Percentiles rank a stretch among this genome's conserved stretches.
phyloP scores from a whole-genome alignment of 2,888 invertebrate genomes.

The Trachelus troglodyta region DNA sequence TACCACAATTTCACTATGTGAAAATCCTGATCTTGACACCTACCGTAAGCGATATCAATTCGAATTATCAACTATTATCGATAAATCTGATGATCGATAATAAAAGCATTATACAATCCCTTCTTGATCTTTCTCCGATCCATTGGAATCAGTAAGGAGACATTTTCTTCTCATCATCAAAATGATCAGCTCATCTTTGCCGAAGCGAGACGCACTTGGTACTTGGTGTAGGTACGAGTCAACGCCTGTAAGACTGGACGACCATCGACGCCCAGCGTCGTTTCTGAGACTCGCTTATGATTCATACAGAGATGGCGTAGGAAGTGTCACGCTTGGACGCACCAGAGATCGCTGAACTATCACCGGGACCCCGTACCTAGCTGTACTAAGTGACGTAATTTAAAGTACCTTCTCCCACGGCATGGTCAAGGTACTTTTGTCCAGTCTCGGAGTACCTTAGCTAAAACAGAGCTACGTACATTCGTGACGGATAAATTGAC shows the following conservation, averaged over 20 bases:
- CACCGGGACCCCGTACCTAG: constrained; percentile 31
- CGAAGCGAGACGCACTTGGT: not conserved
- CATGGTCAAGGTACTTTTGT: not conserved
- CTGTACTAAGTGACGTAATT: constrained; percentile 29
- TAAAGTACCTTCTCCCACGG: not conserved
- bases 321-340: constrained; percentile 34
- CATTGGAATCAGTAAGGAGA: not conserved
- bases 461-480: not conserved
- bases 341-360: constrained; percentile 33
- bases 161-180: not conserved
- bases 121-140: not conserved
- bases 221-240: not conserved
- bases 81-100: not conserved
- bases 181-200: not conserved
- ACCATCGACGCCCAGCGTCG: constrained; percentile 1
- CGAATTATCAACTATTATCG: not conserved
- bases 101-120: not conserved
- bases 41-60: not conserved
- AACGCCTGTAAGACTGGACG: not conserved
- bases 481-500: not conserved
- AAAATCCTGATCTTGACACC: not conserved
- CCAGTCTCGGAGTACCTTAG: not conserved
- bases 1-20: not conserved
- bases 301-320: constrained; percentile 24
- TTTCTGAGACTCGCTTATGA: constrained; percentile 21